Evolutionary conservation across 2,797 vertebrate species (phyloP), one percentile per base, ranked within the genome.

Genomic region (Halcyon chelicuti): DNA sequence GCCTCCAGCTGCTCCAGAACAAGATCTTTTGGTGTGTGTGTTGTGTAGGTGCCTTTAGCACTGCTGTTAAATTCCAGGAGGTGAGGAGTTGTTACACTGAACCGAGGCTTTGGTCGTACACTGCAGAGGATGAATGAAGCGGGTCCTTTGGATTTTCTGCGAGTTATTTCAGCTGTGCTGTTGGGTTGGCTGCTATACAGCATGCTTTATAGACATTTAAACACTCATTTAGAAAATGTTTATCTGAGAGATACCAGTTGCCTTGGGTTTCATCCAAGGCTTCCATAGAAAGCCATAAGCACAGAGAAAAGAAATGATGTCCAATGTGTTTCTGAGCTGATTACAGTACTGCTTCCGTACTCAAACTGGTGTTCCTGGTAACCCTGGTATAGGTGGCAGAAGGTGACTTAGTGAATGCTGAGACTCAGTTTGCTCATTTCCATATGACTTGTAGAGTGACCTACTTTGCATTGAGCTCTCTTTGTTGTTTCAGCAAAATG

Each of bases 221-320:
- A 86, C 67, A 40, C 40, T 68, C 65, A 54, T 76, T 17, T 10
- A 93, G 95, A 58, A 94, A 92, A 55, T 57, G 74, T 90, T 96
- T 93, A 58, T 95, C 72, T 92, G 80, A 94, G 93, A 94, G 86
- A 92, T 93, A 92, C 93, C 90, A 93, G 91, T 77, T 96, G 93
- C 90, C 57, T 91, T 97, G 96, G 86, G 65, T 90, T 89, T 87
- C 44, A 40, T 94, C 90, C 96, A 95, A 74, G 37, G 23, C 86
- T 95, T 92, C 83, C 71, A 82, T 18, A 82, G 77, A 96, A 92
- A 93, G 44, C 68, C 37, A 51, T 65, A 67, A 93, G 66, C 40
- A 40, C 21, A 23, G 71, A 86, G 79, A 80, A 88, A 31, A 91
- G 28, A 83, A 85, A 82, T 86, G 4, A 57, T 78, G 95, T 94